Percentiles rank a stretch among this genome's conserved stretches.
These are phyloP conservation scores for Myioborus melanocephalus DNA, from an alignment of 2,797 vertebrate genomes.

Conservation along the genomic window DNA sequence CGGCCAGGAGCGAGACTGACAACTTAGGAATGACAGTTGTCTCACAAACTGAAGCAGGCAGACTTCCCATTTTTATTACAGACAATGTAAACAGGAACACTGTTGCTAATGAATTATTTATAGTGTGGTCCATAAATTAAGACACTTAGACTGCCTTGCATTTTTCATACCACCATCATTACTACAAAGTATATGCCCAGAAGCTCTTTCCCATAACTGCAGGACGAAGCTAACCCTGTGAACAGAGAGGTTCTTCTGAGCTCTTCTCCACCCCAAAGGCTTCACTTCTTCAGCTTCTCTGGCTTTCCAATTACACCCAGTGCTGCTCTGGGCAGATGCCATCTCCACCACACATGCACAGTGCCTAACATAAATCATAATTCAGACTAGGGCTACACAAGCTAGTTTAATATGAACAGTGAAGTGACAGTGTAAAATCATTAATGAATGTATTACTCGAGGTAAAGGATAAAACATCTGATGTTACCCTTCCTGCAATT, in stretches of 20 bases:
- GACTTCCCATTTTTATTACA: not conserved
- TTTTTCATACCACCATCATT: not conserved
- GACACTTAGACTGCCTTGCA: not conserved
- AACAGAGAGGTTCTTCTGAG: not conserved
- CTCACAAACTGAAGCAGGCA: not conserved
- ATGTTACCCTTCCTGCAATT: not conserved
- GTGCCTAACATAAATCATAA: not conserved
- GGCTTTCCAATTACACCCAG: not conserved
- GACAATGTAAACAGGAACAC: not conserved
- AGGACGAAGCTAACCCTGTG: not conserved
- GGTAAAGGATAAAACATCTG: not conserved
- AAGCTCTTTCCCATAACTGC: not conserved
- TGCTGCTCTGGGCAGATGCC: not conserved
- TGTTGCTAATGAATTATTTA: slow-evolving; percentile 21
- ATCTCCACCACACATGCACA: not conserved
- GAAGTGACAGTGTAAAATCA: not conserved
- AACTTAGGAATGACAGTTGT: not conserved
- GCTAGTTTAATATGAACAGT: not conserved
- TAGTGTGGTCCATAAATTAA: not conserved
- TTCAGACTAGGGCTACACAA: not conserved
- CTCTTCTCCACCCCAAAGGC: not conserved
- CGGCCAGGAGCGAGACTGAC: not conserved
- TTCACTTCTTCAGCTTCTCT: not conserved
- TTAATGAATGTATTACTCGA: not conserved
- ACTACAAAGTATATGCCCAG: not conserved